Conservation (phyloP, 2,113 vertebrate genomes). For the Malurus cyaneus region DNA sequence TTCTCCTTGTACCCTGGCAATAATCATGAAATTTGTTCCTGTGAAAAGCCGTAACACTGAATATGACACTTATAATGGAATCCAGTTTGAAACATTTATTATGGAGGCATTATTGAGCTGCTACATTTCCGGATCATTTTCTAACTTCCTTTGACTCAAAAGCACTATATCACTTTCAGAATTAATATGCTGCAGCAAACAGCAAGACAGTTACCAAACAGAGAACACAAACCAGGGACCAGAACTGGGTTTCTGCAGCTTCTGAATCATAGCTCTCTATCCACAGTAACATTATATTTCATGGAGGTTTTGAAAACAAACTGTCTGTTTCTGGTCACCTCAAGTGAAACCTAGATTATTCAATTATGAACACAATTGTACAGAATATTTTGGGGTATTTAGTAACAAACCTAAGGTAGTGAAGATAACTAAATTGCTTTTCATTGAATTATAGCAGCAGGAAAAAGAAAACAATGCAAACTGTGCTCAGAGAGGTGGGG, state of each 20-base stretch:
- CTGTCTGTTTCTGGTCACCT: neutral
- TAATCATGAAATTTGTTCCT: neutral
- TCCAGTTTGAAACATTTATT: slow-evolving; percentile 27
- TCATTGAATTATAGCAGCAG: neutral
- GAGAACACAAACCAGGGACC: neutral
- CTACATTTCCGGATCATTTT: slow-evolving; percentile 2
- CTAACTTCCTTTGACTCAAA: slow-evolving; percentile 3
- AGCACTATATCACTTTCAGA: slow-evolving; percentile 2
- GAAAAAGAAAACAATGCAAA: neutral
- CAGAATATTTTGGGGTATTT: neutral
- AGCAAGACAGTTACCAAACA: neutral
- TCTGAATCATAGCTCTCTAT: neutral
- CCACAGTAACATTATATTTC: neutral
- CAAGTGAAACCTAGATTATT: neutral
- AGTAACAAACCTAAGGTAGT: neutral
- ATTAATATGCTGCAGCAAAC: slow-evolving; percentile 5
- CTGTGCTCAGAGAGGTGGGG: neutral
- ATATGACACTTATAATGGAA: neutral
- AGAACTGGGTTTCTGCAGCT: neutral
- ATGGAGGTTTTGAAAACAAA: neutral
- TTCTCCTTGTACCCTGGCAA: neutral
- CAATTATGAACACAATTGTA: neutral
- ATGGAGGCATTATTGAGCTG: neutral
- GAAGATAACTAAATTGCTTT: neutral
- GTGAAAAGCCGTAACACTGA: neutral